Percentiles rank a stretch among this genome's conserved stretches.
These are phyloP conservation scores for Macrotis lagotis DNA, from an alignment of 2,113 vertebrate genomes.

Conservation along the genomic window DNA sequence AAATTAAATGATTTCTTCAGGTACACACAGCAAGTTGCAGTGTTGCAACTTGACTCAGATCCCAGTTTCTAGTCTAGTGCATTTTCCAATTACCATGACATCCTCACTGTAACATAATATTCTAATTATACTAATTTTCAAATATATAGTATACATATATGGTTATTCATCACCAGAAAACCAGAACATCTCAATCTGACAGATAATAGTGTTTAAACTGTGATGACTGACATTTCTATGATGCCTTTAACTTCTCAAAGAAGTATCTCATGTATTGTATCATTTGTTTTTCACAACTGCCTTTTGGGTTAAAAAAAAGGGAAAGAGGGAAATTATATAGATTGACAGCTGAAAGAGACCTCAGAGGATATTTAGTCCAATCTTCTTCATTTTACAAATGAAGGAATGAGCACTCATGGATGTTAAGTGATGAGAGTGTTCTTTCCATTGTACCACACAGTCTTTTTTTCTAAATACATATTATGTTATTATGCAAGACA, in stretches of 20 bases:
- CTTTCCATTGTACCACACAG: background rate
- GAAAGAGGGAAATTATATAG: background rate
- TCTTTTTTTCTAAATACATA: background rate
- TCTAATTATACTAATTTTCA: background rate
- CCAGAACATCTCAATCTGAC: background rate
- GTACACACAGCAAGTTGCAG: background rate
- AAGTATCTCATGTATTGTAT: background rate
- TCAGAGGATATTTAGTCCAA: background rate
- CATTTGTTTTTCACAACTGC: background rate
- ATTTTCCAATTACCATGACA: background rate
- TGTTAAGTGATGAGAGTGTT: background rate
- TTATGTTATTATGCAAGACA: background rate
- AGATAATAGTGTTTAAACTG: background rate
- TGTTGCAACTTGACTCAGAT: background rate
- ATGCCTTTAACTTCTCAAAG: background rate
- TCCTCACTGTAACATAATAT: background rate
- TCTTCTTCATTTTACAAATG: background rate
- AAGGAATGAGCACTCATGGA: background rate
- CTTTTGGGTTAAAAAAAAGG: background rate
- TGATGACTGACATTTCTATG: background rate
- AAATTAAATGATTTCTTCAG: background rate
- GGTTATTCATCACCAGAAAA: background rate
- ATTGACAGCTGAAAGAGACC: background rate
- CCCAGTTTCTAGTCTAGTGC: background rate
- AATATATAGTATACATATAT: background rate